A percentile compares a stretch with the other conserved stretches of the same genome.
Evolutionary conservation across 2,797 vertebrate species (phyloP).

Genomic region (Acanthurus tractus): DNA sequence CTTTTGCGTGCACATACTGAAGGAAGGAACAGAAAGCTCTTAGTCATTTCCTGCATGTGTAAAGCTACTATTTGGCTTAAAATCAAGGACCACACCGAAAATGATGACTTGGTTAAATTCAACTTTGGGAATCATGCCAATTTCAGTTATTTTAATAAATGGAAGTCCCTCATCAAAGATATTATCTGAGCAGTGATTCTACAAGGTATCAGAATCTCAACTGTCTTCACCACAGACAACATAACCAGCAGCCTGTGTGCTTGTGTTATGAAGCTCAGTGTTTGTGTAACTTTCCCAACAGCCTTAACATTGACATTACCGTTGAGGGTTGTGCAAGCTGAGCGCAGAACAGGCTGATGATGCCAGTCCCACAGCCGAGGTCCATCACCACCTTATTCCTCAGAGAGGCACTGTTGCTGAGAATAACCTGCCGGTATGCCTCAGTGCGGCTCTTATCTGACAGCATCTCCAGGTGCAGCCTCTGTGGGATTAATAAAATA

Average conservation of each 20-base stretch:
- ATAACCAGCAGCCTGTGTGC: background rate
- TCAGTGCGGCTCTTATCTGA: constrained; percentile 87
- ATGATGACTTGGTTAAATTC: background rate
- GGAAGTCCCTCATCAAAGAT: background rate
- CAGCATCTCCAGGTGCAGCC: constrained; percentile 89
- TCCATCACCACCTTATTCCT: constrained; percentile 87
- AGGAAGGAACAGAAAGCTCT: background rate
- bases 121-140: background rate
- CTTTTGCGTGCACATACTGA: background rate
- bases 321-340: constrained; percentile 81
- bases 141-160: background rate
- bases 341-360: constrained; percentile 90
- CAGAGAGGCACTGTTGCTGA: constrained; percentile 81
- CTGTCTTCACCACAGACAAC: background rate
- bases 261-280: background rate
- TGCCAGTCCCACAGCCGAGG: constrained; percentile 87
- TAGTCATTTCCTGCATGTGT: background rate
- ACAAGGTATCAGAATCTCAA: background rate
- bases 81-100: background rate
- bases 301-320: constrained; percentile 63
- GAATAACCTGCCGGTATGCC: constrained; percentile 84
- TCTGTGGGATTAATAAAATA: constrained; percentile 69
- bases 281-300: background rate
- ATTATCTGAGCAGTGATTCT: background rate
- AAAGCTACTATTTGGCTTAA: background rate